Evolutionary conservation across 1,140 invertebrate genomes (phyloP).

Genomic region (Theocolax elegans): DNA sequence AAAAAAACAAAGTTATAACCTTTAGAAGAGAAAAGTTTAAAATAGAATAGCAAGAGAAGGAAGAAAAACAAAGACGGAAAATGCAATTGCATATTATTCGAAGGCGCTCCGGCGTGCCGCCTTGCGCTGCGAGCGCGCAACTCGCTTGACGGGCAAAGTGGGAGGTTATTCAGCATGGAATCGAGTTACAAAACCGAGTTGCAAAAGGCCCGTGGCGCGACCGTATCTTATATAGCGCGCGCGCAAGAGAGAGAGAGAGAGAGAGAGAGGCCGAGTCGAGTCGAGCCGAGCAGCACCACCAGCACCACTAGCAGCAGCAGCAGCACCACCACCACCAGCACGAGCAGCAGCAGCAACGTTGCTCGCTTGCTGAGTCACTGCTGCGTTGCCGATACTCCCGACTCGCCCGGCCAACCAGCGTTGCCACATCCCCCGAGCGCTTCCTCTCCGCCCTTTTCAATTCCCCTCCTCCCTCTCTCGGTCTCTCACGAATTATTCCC

Average conservation of each 20-base stretch:
- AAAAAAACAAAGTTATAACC: not conserved
- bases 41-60: no score
- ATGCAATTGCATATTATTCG: constrained; percentile 14
- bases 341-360: constrained; percentile 13
- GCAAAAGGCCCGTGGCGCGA: constrained; percentile 49
- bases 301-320: not conserved
- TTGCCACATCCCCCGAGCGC: constrained; percentile 49
- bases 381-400: constrained; percentile 53
- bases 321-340: not conserved
- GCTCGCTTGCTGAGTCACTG: constrained; percentile 58
- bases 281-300: no score
- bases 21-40: no score
- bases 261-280: not conserved
- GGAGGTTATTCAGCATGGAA: constrained; percentile 48
- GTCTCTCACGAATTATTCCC: no score
- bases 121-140: constrained; percentile 27
- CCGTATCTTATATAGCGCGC: not conserved
- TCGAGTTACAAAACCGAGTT: constrained; percentile 59
- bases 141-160: constrained; percentile 21
- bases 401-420: constrained; percentile 33
- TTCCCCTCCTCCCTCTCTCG: not conserved
- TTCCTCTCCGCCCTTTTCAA: constrained; percentile 42
- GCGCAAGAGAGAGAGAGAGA: not conserved
- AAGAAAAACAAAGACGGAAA: not conserved
- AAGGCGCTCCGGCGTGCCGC: constrained; percentile 15